Evolutionary conservation across 1,140 invertebrate genomes (phyloP).

Genomic region (Hypothenemus hampei): DNA sequence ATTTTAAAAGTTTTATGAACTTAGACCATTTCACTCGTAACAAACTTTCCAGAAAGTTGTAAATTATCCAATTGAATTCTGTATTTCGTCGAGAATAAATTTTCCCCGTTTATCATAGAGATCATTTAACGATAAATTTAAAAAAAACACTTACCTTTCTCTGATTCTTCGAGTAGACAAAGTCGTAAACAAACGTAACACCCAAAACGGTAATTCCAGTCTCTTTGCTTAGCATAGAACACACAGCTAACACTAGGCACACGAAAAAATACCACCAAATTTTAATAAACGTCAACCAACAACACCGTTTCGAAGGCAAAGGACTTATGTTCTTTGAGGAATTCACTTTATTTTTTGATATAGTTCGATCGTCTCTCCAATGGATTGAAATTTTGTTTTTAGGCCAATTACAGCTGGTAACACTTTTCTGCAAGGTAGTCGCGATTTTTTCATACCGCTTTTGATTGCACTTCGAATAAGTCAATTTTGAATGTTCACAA

Average conservation of each 20-base stretch:
- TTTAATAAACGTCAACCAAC: slow-evolving; percentile 45
- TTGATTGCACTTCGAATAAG: slow-evolving; percentile 11
- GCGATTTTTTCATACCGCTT: slow-evolving; percentile 36
- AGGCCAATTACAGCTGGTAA: slow-evolving; percentile 41
- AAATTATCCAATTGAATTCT: slow-evolving; percentile 16
- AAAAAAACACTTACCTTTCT: slow-evolving; percentile 31
- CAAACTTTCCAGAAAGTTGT: slow-evolving; percentile 13
- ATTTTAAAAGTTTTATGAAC: slow-evolving; percentile 18
- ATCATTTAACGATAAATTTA: too few relatives aligned
- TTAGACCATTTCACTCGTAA: slow-evolving; percentile 5
- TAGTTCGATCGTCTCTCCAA: neutral
- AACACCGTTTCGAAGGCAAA: slow-evolving; percentile 27
- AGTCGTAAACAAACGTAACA: slow-evolving; percentile 77
- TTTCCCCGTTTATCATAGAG: neutral
- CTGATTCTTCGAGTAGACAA: slow-evolving; percentile 40
- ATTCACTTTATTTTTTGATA: too few relatives aligned
- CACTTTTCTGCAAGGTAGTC: slow-evolving; percentile 35
- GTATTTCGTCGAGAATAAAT: neutral
- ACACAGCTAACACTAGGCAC: slow-evolving; percentile 56
- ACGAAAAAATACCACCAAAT: slow-evolving; percentile 52
- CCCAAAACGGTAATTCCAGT: slow-evolving; percentile 86
- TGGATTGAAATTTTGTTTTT: slow-evolving; percentile 19
- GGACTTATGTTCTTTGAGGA: neutral
- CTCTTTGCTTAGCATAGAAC: slow-evolving; percentile 83
- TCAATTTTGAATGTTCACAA: slow-evolving; percentile 6